These are phyloP conservation scores for Drosophila formosana DNA, from an alignment of 2,888 invertebrate genomes.

Conservation along the genomic window DNA sequence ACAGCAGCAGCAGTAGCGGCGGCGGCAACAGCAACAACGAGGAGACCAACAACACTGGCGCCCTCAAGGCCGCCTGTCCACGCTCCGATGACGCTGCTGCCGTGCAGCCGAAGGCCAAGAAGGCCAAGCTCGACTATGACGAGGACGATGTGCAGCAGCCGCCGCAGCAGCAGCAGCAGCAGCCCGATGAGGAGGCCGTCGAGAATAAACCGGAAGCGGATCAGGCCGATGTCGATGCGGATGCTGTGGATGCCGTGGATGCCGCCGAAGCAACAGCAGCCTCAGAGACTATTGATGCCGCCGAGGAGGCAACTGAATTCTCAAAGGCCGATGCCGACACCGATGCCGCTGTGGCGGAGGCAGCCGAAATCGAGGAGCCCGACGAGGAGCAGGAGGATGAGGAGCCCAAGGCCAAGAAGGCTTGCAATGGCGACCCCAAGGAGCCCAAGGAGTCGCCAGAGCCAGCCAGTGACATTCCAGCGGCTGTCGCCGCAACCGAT, in stretches of 20 bases:
- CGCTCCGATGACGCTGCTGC: slow-evolving; percentile 72
- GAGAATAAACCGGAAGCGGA: slow-evolving; percentile 18
- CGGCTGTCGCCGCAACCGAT: slow-evolving; percentile 10
- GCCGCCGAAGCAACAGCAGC: slow-evolving; percentile 12
- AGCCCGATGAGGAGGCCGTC: slow-evolving; percentile 34
- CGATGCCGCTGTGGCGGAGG: slow-evolving; percentile 17
- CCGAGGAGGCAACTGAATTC: slow-evolving; percentile 32
- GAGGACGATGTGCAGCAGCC: slow-evolving; percentile 46
- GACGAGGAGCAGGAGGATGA: slow-evolving; percentile 59
- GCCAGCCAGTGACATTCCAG: slow-evolving; percentile 26
- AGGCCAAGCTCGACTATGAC: slow-evolving; percentile 78
- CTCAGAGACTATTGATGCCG: slow-evolving; percentile 16
- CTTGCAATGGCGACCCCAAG: slow-evolving; percentile 32
- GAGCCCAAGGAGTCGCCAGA: slow-evolving; percentile 19
- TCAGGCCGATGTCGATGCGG: slow-evolving; percentile 21
- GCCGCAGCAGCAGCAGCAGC: slow-evolving; percentile 30
- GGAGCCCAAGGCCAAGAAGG: slow-evolving; percentile 39
- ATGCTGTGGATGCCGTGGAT: slow-evolving; percentile 27
- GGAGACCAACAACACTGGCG: slow-evolving; percentile 14
- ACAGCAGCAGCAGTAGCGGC: slow-evolving; percentile 4
- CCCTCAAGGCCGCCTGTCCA: slow-evolving; percentile 58
- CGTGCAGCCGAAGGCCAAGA: slow-evolving; percentile 86
- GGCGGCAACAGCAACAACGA: slow-evolving; percentile 29
- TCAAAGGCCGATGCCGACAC: slow-evolving; percentile 43
- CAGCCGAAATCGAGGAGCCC: slow-evolving; percentile 55